Conservation (phyloP, 2,797 vertebrate genomes). For the Aeoliscus strigatus region DNA sequence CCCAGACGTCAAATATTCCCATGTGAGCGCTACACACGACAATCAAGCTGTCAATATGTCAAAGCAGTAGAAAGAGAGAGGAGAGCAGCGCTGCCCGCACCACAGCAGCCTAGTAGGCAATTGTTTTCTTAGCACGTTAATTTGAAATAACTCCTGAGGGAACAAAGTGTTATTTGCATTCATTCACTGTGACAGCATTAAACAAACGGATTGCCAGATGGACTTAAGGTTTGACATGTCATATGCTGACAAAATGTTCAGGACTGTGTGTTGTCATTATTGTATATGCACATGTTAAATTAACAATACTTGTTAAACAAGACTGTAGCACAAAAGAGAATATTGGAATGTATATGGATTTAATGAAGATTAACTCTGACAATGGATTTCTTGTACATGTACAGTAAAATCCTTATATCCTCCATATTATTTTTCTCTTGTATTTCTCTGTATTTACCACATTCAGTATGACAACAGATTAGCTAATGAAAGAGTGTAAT, state of each 20-base stretch:
- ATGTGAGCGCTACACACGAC: constrained; percentile 32
- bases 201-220: constrained; percentile 1
- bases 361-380: too few species aligned
- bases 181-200: constrained; percentile 18
- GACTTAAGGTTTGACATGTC: too few species aligned
- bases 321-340: too few species aligned
- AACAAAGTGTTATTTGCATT: constrained; percentile 27
- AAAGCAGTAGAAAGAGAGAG: constrained; percentile 16
- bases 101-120: constrained; percentile 24
- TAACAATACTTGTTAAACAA: too few species aligned
- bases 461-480: too few species aligned
- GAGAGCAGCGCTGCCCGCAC: constrained; percentile 10
- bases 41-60: constrained; percentile 56
- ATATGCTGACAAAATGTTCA: background rate
- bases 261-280: too few species aligned
- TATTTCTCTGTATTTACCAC: too few species aligned
- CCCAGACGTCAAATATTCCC: constrained; percentile 25
- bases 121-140: constrained; percentile 37
- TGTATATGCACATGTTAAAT: too few species aligned
- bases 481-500: background rate
- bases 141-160: constrained; percentile 28
- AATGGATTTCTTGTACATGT: too few species aligned
- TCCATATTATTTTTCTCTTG: too few species aligned
- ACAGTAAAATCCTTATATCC: too few species aligned
- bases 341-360: too few species aligned